A percentile compares a stretch with the other conserved stretches of the same genome.
Evolutionary conservation across 2,888 invertebrate species (phyloP).

Genomic region (Syritta pipiens): DNA sequence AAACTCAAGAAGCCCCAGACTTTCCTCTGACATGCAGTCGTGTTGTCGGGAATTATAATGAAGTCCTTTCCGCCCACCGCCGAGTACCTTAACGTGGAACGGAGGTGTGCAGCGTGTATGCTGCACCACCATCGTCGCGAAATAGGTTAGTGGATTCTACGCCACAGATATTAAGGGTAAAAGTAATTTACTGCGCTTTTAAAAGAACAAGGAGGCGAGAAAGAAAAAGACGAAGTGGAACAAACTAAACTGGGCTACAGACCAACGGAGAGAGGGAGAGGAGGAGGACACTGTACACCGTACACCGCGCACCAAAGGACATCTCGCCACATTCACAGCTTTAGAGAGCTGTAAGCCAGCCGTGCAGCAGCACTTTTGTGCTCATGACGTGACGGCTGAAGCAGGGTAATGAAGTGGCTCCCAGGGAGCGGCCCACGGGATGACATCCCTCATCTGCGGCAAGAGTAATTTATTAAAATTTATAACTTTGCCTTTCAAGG

Average conservation of each 20-base stretch:
- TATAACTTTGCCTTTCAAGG: conserved; percentile 26
- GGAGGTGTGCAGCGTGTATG: conserved; percentile 29
- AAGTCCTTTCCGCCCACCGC: neutral
- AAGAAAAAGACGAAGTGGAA: too few species aligned
- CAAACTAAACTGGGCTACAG: conserved; percentile 31
- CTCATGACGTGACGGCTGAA: conserved; percentile 2
- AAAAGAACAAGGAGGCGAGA: conserved; percentile 48
- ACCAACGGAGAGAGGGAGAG: neutral
- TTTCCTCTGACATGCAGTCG: neutral
- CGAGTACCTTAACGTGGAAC: conserved; percentile 13
- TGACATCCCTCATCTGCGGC: neutral
- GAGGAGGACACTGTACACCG: neutral
- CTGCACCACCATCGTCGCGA: conserved; percentile 12
- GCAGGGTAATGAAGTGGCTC: conserved; percentile 52
- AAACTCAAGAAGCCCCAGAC: too few species aligned
- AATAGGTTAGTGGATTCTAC: conserved; percentile 55
- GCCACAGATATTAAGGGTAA: conserved; percentile 55
- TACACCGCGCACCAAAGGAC: neutral
- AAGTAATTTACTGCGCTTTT: conserved; percentile 63
- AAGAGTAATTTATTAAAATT: conserved; percentile 60
- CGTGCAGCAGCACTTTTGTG: too few species aligned
- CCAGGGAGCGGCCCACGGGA: conserved; percentile 32
- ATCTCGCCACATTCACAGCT: conserved; percentile 10
- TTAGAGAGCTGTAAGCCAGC: conserved; percentile 12
- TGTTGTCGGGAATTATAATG: neutral